Conservation (phyloP, 2,888 invertebrate species). For the Drosophila greeni region DNA sequence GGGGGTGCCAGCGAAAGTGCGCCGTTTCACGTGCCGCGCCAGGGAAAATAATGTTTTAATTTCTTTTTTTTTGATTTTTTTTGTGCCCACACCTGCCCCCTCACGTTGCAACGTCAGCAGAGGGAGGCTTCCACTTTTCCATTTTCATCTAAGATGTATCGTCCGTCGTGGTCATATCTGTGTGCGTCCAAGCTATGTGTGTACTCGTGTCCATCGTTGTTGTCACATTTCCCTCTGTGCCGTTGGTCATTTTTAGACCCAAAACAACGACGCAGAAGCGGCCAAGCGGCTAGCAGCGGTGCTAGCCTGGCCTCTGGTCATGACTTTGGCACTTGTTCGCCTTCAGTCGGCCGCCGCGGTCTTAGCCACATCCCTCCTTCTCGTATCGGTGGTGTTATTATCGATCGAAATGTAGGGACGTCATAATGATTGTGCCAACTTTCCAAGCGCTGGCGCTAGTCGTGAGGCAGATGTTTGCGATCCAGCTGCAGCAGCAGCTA, state of each 20-base stretch:
- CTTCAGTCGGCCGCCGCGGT: conserved; percentile 49
- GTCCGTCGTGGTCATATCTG: conserved; percentile 21
- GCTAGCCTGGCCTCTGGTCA: conserved; percentile 50
- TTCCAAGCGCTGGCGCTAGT: conserved; percentile 65
- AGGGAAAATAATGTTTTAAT: conserved; percentile 34
- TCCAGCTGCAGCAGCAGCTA: conserved; percentile 47
- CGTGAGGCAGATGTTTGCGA: conserved; percentile 64
- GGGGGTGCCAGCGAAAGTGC: conserved; percentile 24
- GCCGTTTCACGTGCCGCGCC: conserved; percentile 44
- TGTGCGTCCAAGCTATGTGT: conserved; percentile 27
- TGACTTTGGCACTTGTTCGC: conserved; percentile 62
- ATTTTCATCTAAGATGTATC: conserved; percentile 31
- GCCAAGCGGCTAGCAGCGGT: conserved; percentile 19
- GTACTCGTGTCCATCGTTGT: conserved; percentile 24
- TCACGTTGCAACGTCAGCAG: conserved; percentile 42
- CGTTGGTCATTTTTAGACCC: conserved; percentile 37
- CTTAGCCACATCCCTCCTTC: neutral
- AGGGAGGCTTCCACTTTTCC: conserved; percentile 23
- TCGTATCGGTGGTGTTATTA: neutral
- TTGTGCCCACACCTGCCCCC: conserved; percentile 12
- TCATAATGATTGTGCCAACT: conserved; percentile 69
- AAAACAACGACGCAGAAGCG: conserved; percentile 44
- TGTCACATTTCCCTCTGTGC: conserved; percentile 34
- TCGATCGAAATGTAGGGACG: conserved; percentile 46
- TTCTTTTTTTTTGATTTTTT: neutral